These are phyloP conservation scores for Oxygymnocypris stewartii DNA, from an alignment of 2,113 vertebrate species.

Conservation along the genomic window DNA sequence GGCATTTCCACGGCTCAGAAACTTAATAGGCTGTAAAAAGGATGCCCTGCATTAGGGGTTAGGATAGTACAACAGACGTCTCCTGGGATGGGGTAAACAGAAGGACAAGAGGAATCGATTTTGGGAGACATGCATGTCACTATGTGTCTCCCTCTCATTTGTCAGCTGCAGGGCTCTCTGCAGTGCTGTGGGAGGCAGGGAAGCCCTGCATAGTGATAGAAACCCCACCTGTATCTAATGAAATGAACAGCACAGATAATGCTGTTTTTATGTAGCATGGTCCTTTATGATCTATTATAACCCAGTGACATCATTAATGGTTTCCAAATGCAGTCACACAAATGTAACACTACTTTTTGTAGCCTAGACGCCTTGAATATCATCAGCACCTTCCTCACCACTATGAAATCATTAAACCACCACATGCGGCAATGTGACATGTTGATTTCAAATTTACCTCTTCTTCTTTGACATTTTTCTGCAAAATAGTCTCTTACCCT, in stretches of 20 bases:
- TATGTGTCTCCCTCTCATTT: slow-evolving; percentile 41
- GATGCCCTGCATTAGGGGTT: not conserved
- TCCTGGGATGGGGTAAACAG: slow-evolving; percentile 29
- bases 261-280: not conserved
- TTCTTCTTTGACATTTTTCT: not conserved
- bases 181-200: not conserved
- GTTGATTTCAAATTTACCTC: too few relatives aligned
- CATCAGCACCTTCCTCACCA: too few relatives aligned
- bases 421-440: not conserved
- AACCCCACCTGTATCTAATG: not conserved
- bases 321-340: not conserved
- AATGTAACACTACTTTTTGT: not conserved
- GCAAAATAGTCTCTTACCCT: not conserved
- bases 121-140: slow-evolving; percentile 28
- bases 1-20: slow-evolving; percentile 1
- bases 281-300: not conserved
- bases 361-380: not conserved
- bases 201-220: slow-evolving; percentile 1
- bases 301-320: not conserved
- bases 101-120: slow-evolving; percentile 42
- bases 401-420: not conserved
- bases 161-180: slow-evolving; percentile 20
- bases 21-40: slow-evolving; percentile 15
- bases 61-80: slow-evolving; percentile 21
- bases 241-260: not conserved